These are phyloP conservation scores for Notoglanidium macrostoma DNA, from an alignment of 2,797 vertebrate genomes.

Conservation along the genomic window DNA sequence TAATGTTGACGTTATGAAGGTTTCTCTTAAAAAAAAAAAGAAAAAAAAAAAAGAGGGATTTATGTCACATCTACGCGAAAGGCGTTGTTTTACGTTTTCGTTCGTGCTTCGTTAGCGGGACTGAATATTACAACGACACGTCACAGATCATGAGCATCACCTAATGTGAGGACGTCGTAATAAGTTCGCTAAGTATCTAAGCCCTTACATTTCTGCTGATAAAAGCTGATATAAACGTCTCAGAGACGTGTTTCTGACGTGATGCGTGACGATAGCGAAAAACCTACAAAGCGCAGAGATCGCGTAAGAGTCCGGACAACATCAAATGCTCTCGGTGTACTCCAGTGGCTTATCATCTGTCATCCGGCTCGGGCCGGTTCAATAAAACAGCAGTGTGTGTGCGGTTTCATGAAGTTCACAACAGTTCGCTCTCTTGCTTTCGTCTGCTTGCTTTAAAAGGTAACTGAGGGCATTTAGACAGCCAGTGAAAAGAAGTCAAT, in stretches of 20 bases:
- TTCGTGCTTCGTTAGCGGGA: neutral
- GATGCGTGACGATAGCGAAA: neutral
- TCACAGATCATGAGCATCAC: neutral
- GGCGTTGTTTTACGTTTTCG: too few species aligned
- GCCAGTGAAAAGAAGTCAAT: constrained; percentile 62
- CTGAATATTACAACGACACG: neutral
- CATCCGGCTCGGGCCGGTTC: constrained; percentile 32
- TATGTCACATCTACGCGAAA: neutral
- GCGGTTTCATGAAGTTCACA: constrained; percentile 53
- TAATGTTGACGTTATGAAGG: neutral
- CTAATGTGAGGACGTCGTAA: neutral
- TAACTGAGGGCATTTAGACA: constrained; percentile 53
- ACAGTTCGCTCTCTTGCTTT: constrained; percentile 25
- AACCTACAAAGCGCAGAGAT: neutral
- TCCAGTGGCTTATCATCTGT: constrained; percentile 38
- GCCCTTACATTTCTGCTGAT: neutral
- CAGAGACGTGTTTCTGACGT: neutral
- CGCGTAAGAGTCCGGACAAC: neutral
- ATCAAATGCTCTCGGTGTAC: constrained; percentile 22
- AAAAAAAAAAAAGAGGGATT: neutral
- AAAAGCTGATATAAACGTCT: neutral
- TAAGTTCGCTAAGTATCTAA: too few species aligned
- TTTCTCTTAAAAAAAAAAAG: too few species aligned
- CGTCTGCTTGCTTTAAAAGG: constrained; percentile 50
- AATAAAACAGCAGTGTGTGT: constrained; percentile 27